Conservation (phyloP, 92 coral and sea anemone species). For the Plumapathes pennacea region DNA sequence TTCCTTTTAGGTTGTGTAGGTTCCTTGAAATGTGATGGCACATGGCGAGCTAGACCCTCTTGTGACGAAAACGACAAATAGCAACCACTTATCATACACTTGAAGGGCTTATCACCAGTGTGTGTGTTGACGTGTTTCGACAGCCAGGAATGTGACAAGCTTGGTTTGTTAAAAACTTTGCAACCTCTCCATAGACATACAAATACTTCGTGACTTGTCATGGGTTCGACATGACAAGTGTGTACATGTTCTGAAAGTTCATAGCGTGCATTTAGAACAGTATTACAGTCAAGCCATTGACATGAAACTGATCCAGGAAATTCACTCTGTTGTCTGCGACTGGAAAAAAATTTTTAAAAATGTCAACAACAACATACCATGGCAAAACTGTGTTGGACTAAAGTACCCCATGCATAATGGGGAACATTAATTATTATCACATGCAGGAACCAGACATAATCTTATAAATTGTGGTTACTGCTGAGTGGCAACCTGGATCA, state of each 20-base stretch:
- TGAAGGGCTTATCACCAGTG: conserved; percentile 95
- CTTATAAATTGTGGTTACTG: too few relatives aligned
- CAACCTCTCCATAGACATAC: conserved; percentile 98
- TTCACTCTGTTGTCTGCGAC: too few relatives aligned
- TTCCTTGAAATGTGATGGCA: conserved; percentile 92
- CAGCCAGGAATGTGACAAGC: conserved; percentile 96
- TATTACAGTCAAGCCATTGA: conserved; percentile 71
- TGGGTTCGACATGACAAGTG: conserved; percentile 85
- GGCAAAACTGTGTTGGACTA: too few relatives aligned
- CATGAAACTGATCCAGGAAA: too few relatives aligned
- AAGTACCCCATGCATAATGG: too few relatives aligned
- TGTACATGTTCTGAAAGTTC: conserved; percentile 90
- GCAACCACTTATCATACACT: conserved; percentile 94
- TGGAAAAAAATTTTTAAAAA: too few relatives aligned
- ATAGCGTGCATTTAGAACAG: conserved; percentile 8
- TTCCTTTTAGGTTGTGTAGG: conserved; percentile 75
- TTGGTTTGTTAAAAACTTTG: conserved; percentile 95
- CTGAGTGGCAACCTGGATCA: too few relatives aligned
- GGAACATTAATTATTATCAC: too few relatives aligned
- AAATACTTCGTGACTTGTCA: conserved; percentile 82
- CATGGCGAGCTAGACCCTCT: conserved; percentile 95
- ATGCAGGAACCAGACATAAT: too few relatives aligned
- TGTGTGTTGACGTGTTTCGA: conserved; percentile 93
- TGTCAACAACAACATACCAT: too few relatives aligned
- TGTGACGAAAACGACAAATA: conserved; percentile 87